Base-by-base conservation (phyloP, 2,797 vertebrate genomes). In the Tragopan temminckii region DNA sequence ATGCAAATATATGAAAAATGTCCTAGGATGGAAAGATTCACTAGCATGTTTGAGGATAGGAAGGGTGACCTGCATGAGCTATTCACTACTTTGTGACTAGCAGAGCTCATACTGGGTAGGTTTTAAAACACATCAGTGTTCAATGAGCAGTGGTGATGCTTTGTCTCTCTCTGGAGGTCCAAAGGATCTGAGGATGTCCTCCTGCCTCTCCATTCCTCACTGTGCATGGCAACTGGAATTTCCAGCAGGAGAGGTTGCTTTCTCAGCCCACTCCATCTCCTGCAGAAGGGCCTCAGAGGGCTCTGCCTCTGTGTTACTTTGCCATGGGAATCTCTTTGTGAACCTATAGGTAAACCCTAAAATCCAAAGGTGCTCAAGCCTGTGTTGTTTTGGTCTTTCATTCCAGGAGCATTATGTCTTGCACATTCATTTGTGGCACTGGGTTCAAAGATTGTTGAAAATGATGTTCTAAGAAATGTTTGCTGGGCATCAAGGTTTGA, bases 341-440 rank as follows among this genome's bases (percentile, higher is more conserved):
- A 61, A 50, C 31, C 40, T 80, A 27, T 55, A 82, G 62, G 63
- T 84, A 84, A 94, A 91, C 36, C 69, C 24, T 84, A 84, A 94
- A 93, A 33, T 69, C 19, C 27, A 40, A 66, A 80, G 29, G 36
- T 75, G 29, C 48, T 53, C 42, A 74, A 81, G 24, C 70, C 42
- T 31, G 20, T 24, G 77, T 25, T 71, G 18, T 55, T 75, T 61
- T 21, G 64, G 40, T 38, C 71, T 63, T 72, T 52, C 24, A 3
- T 80, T 91, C 50, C 8, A 50, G 46, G 69, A 80, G 42, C 80
- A 88, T 46, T 50, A 9, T 13, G 38, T 24, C n/a, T 71, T 74
- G 13, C 55, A 66, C 40, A 16, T 4, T 57, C 50, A n/a, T 80
- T 63, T 62, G 24, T 78, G 55, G 31, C 20, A 13, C 7, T 38